These are phyloP conservation scores for Thera obeliscata DNA, from an alignment of 2,888 invertebrate species.

Conservation along the genomic window DNA sequence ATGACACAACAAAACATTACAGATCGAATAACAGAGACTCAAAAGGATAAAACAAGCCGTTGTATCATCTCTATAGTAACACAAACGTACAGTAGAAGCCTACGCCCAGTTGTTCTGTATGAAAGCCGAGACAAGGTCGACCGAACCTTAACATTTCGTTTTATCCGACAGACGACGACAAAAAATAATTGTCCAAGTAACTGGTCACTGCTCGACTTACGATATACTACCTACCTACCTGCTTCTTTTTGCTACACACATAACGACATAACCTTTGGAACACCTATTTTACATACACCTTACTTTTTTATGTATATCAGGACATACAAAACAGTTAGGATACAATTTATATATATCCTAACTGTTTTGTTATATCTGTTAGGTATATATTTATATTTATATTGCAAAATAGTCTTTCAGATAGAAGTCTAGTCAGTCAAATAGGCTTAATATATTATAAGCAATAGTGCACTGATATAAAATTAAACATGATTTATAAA, in stretches of 20 bases:
- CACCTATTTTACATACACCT: background rate
- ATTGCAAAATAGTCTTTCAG: too few relatives aligned
- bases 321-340: too few relatives aligned
- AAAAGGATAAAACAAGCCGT: slow-evolving; percentile 7
- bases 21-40: too few relatives aligned
- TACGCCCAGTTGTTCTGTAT: slow-evolving; percentile 62
- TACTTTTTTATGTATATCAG: too few relatives aligned
- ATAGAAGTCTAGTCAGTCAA: too few relatives aligned
- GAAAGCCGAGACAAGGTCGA: slow-evolving; percentile 72
- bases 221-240: background rate
- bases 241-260: background rate
- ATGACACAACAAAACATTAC: too few relatives aligned
- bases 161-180: slow-evolving; percentile 52
- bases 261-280: background rate
- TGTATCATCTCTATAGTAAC: slow-evolving; percentile 51
- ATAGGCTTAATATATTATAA: too few relatives aligned
- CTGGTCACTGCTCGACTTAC: slow-evolving; percentile 18
- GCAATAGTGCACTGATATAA: too few relatives aligned
- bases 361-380: too few relatives aligned
- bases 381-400: too few relatives aligned
- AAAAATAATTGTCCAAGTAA: slow-evolving; percentile 51
- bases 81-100: slow-evolving; percentile 40
- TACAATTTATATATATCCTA: too few relatives aligned
- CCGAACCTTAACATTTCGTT: slow-evolving; percentile 74
- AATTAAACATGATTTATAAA: too few relatives aligned